Conservation (phyloP, 2,113 vertebrate species). For the Catharus minimus region DNA sequence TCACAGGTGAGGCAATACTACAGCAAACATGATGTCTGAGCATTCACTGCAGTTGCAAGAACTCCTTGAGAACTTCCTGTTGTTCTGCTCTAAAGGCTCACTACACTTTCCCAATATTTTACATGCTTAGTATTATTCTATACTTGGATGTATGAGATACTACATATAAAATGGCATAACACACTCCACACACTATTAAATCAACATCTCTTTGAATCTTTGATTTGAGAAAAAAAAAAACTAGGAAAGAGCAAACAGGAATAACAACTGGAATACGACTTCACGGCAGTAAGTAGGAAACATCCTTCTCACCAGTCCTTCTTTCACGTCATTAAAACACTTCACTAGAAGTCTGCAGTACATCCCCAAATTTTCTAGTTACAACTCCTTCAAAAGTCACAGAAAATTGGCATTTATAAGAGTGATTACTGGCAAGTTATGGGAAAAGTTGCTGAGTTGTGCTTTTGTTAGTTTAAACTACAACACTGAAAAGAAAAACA, state of each 20-base stretch:
- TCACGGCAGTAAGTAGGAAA: not conserved
- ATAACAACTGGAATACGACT: not conserved
- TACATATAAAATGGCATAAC: not conserved
- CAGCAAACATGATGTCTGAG: not conserved
- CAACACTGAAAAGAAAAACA: not conserved
- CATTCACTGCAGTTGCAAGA: not conserved
- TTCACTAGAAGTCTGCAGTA: not conserved
- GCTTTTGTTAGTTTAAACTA: not conserved
- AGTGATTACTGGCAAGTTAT: not conserved
- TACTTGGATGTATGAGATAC: not conserved
- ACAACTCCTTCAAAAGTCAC: not conserved
- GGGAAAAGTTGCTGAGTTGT: not conserved
- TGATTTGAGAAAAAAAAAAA: not conserved
- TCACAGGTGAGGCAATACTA: not conserved
- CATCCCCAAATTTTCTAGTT: not conserved
- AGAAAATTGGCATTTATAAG: not conserved
- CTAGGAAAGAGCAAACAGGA: not conserved
- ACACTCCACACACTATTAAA: not conserved
- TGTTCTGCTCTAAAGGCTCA: not conserved
- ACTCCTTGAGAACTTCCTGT: not conserved
- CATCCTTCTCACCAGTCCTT: not conserved
- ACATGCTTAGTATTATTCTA: not conserved
- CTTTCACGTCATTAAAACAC: not conserved
- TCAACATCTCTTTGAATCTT: not conserved
- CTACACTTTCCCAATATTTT: not conserved